Base-by-base conservation (phyloP, 2,888 invertebrate genomes). In the Orchesella flavescens region DNA sequence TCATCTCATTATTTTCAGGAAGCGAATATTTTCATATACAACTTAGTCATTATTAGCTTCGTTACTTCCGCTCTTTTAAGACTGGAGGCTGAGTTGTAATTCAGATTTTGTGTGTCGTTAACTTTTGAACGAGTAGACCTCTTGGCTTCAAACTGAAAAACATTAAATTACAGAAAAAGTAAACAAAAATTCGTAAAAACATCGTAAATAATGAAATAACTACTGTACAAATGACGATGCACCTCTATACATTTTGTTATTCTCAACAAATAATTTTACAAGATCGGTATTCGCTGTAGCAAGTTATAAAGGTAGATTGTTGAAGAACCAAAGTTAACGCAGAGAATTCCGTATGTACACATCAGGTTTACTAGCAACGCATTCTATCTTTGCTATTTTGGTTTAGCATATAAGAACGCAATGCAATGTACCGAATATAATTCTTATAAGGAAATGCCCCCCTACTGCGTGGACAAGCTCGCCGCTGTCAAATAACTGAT, bases 401-500 rank as follows among this genome's bases (percentile, higher is more conserved):
- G 71, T 71, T 78, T 53, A 66, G 55, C 23, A 15, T 19, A 17
- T 63, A 65, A 77, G 68, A 76, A 76, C 49, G 44, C 21, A 68
- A 68, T 10, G 68, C 68, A 68, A 49, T 49, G 23, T 43, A 68
- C 68, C 49, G 49, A 21, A 49, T 43, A 68, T 49, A 53, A 68
- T 68, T 68, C 49, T 49, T 13, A 19, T 68, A 83, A 84, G 83
- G 83, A 84, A 75, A 81, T 84, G 55, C 84, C 71, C 86, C n/a
- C 85, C 84, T 71, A 83, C 84, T 86, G 85, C 72, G 83, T 71
- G 78, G 83, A 87, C 86, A 86, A 86, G 84, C 84, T 85, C 74
- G 84, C 86, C 86, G 86, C 86, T 86, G 86, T 87, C 85, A 86
- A 84, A 83, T 72, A 77, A 78, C 84, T 87, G 87, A 87, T 87